phyloP scores from a whole-genome alignment of 2,888 invertebrate genomes.

The Pterobdella sp. region DNA sequence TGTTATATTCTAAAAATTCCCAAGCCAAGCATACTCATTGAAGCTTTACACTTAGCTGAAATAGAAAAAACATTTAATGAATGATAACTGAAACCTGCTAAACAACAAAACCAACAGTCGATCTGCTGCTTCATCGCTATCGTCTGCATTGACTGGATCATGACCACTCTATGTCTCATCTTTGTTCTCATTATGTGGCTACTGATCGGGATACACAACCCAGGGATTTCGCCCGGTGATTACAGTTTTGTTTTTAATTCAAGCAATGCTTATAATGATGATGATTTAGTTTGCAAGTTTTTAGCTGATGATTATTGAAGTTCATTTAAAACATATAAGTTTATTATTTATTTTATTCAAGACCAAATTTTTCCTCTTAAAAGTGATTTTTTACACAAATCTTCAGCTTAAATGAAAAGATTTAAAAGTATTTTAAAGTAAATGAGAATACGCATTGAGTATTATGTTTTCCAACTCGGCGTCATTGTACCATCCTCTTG shows the following conservation, averaged over 20 bases:
- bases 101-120: too few species aligned
- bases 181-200: constrained; percentile 79
- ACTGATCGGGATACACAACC: constrained; percentile 88
- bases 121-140: constrained; percentile 76
- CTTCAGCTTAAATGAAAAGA: too few species aligned
- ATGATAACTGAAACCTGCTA: too few species aligned
- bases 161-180: constrained; percentile 73
- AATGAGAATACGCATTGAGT: too few species aligned
- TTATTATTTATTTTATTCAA: too few species aligned
- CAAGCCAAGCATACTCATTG: not conserved
- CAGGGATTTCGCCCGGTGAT: constrained; percentile 81
- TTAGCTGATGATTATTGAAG: not conserved
- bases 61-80: too few species aligned
- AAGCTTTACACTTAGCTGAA: not conserved
- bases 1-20: not conserved
- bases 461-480: not conserved
- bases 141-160: constrained; percentile 87
- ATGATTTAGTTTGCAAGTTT: not conserved
- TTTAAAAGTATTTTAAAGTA: too few species aligned
- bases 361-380: too few species aligned
- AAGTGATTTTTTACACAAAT: too few species aligned
- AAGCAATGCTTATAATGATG: not conserved
- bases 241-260: not conserved
- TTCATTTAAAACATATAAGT: too few species aligned
- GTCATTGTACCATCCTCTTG: not conserved